phyloP scores from a whole-genome alignment of 2,888 invertebrate genomes.

The Oxytorus armatus region DNA sequence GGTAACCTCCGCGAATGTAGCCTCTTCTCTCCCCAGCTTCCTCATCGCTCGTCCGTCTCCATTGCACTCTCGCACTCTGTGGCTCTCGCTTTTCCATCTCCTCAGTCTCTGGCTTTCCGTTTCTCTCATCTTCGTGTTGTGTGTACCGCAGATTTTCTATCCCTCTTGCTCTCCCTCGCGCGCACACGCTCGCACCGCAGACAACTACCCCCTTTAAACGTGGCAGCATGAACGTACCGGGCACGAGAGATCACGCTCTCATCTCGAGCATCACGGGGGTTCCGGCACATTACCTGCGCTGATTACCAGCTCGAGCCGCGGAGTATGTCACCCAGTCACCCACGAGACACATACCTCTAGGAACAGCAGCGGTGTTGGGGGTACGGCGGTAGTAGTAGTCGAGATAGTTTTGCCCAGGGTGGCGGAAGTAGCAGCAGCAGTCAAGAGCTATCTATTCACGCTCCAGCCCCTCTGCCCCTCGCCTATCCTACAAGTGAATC shows the following conservation, averaged over 20 bases:
- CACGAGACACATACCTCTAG: slow-evolving; percentile 79
- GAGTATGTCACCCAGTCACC: slow-evolving; percentile 82
- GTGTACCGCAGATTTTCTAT: slow-evolving; percentile 54
- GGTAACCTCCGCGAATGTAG: slow-evolving; percentile 18
- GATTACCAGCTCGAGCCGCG: slow-evolving; percentile 80
- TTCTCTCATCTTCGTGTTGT: slow-evolving; percentile 13
- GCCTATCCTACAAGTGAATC: slow-evolving; percentile 53
- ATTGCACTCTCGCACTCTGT: slow-evolving; percentile 32
- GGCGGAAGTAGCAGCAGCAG: slow-evolving; percentile 15
- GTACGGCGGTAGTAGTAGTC: neutral
- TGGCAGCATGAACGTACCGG: slow-evolving; percentile 70
- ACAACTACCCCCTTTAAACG: slow-evolving; percentile 75
- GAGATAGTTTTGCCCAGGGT: slow-evolving; percentile 22
- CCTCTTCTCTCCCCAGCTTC: neutral
- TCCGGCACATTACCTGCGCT: slow-evolving; percentile 84
- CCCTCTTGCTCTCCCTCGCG: slow-evolving; percentile 7
- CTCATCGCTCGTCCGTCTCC: slow-evolving; percentile 32
- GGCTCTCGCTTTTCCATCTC: slow-evolving; percentile 36
- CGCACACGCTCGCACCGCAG: too few species aligned
- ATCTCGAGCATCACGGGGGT: slow-evolving; percentile 73
- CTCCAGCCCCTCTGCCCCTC: neutral
- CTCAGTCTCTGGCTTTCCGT: slow-evolving; percentile 39
- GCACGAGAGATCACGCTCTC: slow-evolving; percentile 56
- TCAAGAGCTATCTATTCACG: slow-evolving; percentile 33
- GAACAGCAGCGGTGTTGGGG: slow-evolving; percentile 54